These are phyloP conservation scores for Phocides pigmalion DNA, from an alignment of 1,140 invertebrate genomes.

Conservation along the genomic window DNA sequence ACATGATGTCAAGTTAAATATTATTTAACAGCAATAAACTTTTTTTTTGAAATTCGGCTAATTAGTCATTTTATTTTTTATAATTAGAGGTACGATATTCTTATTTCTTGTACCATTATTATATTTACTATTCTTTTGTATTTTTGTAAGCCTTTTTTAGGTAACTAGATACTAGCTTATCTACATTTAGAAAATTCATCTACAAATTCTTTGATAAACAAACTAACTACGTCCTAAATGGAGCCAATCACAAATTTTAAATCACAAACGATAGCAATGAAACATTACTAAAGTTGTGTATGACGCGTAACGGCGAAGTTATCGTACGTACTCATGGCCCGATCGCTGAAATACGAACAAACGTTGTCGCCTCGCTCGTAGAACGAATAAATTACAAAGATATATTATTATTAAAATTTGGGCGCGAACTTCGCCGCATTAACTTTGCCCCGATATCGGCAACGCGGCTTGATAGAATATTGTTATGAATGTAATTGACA, in stretches of 20 bases:
- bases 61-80: too few relatives aligned
- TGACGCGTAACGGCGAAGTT: conserved; percentile 12
- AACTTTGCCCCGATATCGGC: conserved; percentile 36
- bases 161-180: too few relatives aligned
- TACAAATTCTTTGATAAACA: too few relatives aligned
- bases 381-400: conserved; percentile 56
- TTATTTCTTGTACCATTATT: too few relatives aligned
- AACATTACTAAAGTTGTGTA: conserved; percentile 14
- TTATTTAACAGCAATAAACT: too few relatives aligned
- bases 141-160: too few relatives aligned
- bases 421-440: conserved; percentile 40
- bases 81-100: too few relatives aligned
- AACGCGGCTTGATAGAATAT: conserved; percentile 25
- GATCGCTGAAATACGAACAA: conserved; percentile 45
- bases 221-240: neutral
- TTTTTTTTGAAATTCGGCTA: too few relatives aligned
- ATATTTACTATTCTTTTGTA: too few relatives aligned
- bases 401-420: conserved; percentile 60
- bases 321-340: conserved; percentile 5
- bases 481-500: conserved; percentile 22
- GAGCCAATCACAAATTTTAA: conserved; percentile 15
- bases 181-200: too few relatives aligned
- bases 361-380: conserved; percentile 42
- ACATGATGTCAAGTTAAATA: too few relatives aligned
- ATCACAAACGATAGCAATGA: neutral